Percentiles rank a stretch among this genome's conserved stretches.
phyloP scores from a whole-genome alignment of 2,888 invertebrate genomes.

The Cataglyphis cursor region DNA sequence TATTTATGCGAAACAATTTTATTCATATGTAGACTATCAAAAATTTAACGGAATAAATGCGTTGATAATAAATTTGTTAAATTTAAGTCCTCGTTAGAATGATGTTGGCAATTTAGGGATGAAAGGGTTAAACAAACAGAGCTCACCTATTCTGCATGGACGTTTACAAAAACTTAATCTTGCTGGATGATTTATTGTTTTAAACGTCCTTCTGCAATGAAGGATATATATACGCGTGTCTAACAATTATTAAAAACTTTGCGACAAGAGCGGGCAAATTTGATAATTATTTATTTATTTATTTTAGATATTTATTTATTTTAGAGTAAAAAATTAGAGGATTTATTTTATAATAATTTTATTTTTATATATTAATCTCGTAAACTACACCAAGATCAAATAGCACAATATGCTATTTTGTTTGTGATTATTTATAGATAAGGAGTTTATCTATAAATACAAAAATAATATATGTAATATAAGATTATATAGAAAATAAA shows the following conservation, averaged over 20 bases:
- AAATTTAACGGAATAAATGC: slow-evolving; percentile 1
- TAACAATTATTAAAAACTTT: slow-evolving; percentile 5
- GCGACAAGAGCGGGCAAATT: not conserved
- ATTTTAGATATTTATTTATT: not conserved
- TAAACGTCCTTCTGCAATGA: not conserved
- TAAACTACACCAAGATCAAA: not conserved
- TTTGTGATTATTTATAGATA: not conserved
- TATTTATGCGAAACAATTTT: not conserved
- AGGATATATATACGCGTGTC: not conserved
- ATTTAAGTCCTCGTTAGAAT: not conserved
- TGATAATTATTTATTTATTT: not conserved
- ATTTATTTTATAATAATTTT: not conserved
- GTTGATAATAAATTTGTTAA: not conserved
- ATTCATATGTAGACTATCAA: not conserved
- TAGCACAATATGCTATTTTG: not conserved
- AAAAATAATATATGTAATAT: not conserved
- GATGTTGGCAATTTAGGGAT: not conserved
- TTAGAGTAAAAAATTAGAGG: not conserved
- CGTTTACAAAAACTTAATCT: slow-evolving; percentile 15
- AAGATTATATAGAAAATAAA: not conserved
- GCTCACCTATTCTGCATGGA: not conserved
- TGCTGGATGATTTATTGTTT: not conserved
- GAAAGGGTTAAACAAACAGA: not conserved
- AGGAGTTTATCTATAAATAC: not conserved
- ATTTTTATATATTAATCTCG: not conserved